Evolutionary conservation across 2,797 vertebrate species (phyloP), one percentile per base, ranked within the genome.

Genomic region (Etheostoma perlongum): DNA sequence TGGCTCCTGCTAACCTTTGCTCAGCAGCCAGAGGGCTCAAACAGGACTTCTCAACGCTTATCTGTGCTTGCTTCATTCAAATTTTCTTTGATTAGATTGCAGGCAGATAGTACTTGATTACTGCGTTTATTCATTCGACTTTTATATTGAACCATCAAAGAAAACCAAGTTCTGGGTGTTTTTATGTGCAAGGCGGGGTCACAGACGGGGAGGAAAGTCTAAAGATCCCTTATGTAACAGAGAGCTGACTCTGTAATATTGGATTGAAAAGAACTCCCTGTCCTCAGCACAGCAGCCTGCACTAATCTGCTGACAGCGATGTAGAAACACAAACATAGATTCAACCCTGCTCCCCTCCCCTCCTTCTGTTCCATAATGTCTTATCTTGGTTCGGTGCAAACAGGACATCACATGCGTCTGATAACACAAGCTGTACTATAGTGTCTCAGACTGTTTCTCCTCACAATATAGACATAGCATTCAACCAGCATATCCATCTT

Each of bases 1-100:
- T 68, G 63, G 53, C 57, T 74, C 52, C 19, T 58, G 40, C 11
- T 79, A 57, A 88, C 82, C 90, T 91, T 90, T 85, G 79, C 64
- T 61, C 82, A 48, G 69, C 13, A 46, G 78, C 67, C 49, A 21
- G 11, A 19, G 44, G 44, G 48, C 33, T 85, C 68, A 33, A 27
- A 65, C 51, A 36, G 27, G 59, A 49, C 36, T 60, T 21, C 40
- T 57, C 51, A 54, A 6, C 18, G 53, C 27, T 87, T 83, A 79
- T 89, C 72, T 62, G 27, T 5, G 12, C 18, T 11, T 23, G 48
- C 78, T 52, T 78, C 71, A 72, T 81, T 72, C 57, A 64, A 81
- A 52, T 27, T 19, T 72, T 47, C 49, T 21, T 40, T 75, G 81
- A 84, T 90, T 83, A 90, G 84, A 85, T 82, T 67, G 55, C 15